Percentiles rank a stretch among this genome's conserved stretches.
Conservation (phyloP, 2,797 vertebrate species). For the Sphenopsis melanotis region DNA sequence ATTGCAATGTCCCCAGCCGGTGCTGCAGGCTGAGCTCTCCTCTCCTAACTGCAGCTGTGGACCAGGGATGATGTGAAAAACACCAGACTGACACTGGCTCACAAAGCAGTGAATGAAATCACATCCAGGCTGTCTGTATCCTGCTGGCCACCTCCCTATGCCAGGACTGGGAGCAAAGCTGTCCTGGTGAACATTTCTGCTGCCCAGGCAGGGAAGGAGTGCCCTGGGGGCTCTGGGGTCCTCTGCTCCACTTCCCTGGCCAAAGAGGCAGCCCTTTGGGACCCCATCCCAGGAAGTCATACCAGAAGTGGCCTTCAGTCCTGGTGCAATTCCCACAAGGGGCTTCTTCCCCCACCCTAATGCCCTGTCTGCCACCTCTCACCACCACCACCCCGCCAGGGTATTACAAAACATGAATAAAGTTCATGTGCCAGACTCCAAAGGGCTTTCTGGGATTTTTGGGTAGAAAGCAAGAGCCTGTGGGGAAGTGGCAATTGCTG, state of each 20-base stretch:
- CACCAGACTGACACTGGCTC: neutral
- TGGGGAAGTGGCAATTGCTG: neutral
- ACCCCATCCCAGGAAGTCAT: no score
- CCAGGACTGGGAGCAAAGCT: neutral
- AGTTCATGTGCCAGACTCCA: neutral
- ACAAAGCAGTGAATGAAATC: neutral
- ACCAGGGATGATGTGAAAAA: slow-evolving; percentile 13
- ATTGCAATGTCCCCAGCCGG: neutral
- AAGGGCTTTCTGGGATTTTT: neutral
- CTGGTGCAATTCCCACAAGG: neutral
- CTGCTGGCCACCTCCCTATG: neutral
- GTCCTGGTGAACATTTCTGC: rapidly evolving
- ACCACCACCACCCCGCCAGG: neutral
- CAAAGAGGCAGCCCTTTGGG: neutral
- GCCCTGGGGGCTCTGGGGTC: neutral
- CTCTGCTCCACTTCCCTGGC: neutral
- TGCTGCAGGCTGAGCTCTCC: neutral
- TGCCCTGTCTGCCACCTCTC: neutral
- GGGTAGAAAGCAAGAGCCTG: neutral
- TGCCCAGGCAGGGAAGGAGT: rapidly evolving
- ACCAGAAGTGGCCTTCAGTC: neutral
- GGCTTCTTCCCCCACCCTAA: neutral
- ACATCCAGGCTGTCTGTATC: neutral
- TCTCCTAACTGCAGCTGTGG: neutral
- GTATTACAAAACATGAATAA: neutral